phyloP scores from a whole-genome alignment of 2,113 vertebrate species.

The Clarias magur region DNA sequence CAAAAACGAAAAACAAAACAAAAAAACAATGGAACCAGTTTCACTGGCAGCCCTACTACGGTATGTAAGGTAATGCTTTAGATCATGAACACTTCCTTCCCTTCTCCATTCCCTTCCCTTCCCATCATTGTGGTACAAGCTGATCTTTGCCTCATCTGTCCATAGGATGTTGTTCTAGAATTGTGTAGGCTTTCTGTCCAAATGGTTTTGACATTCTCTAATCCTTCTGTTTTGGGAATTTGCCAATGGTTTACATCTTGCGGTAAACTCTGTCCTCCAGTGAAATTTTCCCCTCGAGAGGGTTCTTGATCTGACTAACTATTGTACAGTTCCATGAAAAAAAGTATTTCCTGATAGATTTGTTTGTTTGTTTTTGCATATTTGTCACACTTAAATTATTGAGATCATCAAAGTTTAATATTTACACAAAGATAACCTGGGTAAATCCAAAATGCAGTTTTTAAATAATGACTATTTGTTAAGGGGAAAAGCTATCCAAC shows the following conservation, averaged over 20 bases:
- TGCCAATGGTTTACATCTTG: neutral
- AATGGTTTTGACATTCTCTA: no score
- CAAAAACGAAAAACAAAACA: neutral
- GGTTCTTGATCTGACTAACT: neutral
- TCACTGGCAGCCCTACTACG: neutral
- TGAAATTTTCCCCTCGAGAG: neutral
- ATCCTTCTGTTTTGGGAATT: neutral
- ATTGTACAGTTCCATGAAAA: neutral
- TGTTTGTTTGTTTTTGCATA: no score
- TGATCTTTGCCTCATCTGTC: neutral
- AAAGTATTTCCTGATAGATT: no score
- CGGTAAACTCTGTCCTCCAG: neutral
- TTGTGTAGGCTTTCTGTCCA: neutral
- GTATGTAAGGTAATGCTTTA: neutral
- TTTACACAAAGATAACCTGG: no score
- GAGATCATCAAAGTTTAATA: no score
- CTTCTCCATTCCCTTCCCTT: neutral
- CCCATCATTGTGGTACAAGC: neutral
- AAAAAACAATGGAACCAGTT: neutral
- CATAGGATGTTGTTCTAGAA: neutral
- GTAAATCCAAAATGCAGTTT: no score
- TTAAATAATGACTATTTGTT: no score
- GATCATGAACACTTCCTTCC: neutral
- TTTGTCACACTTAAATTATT: no score
- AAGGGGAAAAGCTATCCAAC: no score